Evolutionary conservation across 2,797 vertebrate genomes (phyloP).

Genomic region (Varecia variegata): DNA sequence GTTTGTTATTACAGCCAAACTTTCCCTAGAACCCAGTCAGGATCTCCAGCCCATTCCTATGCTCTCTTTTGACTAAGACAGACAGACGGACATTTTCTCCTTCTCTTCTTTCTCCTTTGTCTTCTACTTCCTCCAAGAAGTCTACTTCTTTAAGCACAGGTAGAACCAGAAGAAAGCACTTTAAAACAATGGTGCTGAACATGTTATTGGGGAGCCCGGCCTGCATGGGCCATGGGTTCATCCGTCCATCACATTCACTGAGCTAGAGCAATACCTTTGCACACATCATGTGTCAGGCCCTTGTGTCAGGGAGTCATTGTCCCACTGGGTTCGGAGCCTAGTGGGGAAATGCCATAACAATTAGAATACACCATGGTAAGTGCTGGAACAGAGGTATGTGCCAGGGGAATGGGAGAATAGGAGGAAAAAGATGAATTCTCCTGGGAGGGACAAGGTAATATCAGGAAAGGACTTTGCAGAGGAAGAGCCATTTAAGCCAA

Average conservation of each 20-base stretch:
- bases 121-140: neutral
- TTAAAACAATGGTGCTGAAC: neutral
- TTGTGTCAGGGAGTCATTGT: neutral
- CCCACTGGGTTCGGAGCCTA: neutral
- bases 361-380: neutral
- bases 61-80: neutral
- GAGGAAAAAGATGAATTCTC: neutral
- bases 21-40: neutral
- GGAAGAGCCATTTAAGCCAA: neutral
- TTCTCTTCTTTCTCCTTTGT: neutral
- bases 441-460: neutral
- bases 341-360: neutral
- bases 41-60: neutral
- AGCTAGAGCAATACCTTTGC: fast-evolving
- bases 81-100: neutral
- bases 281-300: too few relatives aligned
- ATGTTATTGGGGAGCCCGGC: neutral
- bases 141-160: neutral
- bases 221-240: neutral
- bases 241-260: neutral
- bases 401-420: neutral
- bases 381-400: neutral
- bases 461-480: neutral
- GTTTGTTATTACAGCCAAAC: neutral
- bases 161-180: neutral